Percentiles rank a stretch among this genome's conserved stretches.
These are phyloP conservation scores for Diaprepes abbreviatus DNA, from an alignment of 2,888 invertebrate species.

Conservation along the genomic window DNA sequence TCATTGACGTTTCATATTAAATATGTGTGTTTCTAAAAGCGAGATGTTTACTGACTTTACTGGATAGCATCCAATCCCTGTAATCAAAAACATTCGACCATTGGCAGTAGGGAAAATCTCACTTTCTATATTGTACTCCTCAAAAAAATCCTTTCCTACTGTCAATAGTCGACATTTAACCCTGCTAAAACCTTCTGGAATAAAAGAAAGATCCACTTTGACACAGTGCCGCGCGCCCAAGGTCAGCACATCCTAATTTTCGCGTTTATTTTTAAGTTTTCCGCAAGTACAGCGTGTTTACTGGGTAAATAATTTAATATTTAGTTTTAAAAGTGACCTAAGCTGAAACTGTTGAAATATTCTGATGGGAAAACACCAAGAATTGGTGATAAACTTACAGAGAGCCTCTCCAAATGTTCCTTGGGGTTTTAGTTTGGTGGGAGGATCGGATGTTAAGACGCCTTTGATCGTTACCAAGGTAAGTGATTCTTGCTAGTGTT, in stretches of 20 bases:
- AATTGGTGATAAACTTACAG: conserved; percentile 80
- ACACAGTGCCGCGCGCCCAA: conserved; percentile 13
- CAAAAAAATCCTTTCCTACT: background rate
- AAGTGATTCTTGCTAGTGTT: conserved; percentile 62
- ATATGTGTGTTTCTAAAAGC: too few relatives aligned
- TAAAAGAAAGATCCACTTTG: conserved; percentile 14
- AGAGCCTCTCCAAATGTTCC: conserved; percentile 80
- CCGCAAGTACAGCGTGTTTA: conserved; percentile 33
- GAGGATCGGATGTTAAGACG: conserved; percentile 87
- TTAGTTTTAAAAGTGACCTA: conserved; percentile 48
- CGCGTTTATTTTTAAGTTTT: conserved; percentile 46
- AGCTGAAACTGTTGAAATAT: conserved; percentile 47
- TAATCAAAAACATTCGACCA: too few relatives aligned
- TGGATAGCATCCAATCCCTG: too few relatives aligned
- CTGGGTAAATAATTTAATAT: conserved; percentile 40
- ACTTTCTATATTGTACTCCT: background rate
- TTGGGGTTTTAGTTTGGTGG: conserved; percentile 91
- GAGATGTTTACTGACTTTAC: too few relatives aligned
- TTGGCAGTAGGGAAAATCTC: too few relatives aligned
- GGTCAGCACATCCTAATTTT: conserved; percentile 15
- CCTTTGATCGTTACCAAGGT: conserved; percentile 92
- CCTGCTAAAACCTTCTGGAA: background rate
- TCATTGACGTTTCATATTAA: too few relatives aligned
- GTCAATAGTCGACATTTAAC: background rate
- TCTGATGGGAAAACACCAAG: conserved; percentile 77